Base-by-base conservation (phyloP, 2,113 vertebrate species). In the Clinocottus analis region DNA sequence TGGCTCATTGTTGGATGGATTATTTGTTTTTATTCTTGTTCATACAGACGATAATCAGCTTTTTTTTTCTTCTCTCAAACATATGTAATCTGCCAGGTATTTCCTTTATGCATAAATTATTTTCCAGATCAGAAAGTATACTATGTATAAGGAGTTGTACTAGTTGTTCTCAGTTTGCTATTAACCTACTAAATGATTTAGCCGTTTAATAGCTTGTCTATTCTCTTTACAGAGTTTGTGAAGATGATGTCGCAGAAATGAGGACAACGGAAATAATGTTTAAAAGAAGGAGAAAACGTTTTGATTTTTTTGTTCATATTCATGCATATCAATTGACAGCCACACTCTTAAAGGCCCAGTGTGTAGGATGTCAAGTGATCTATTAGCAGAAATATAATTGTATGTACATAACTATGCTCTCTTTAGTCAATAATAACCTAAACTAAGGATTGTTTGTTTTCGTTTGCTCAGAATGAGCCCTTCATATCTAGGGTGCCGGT, bases 171-270 rank as follows among this genome's bases (percentile, higher is more conserved):
- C 7, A 55, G n/a, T 70, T 61, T 66, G 3, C 7, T 2, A 3
- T 6, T 0, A 55, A 27, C 3, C 19, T 21, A 1, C 19, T 23
- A 39, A 56, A 27, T 4, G 21, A 29, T 39, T 43, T 23, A 31
- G 5, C 41, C 81, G 6, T 84, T 60, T 10, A 17, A 12, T 55
- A 17, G 17, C 29, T 16, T 68, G 4, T 55, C 35, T 14, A 25
- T 75, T 85, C 17, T 88, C 43, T 72, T 86, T 45, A 12, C 89
- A 95, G 94, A 95, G 77, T 95, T 95, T 91, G 94, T 95, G 77
- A 93, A 84, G 80, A 95, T 95, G 94, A 95, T 95, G 94, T 94
- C 94, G 10, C 37, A 84, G 85, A 87, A 92, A 73, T 92, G 66
- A 92, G 51, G 78, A 75, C 60, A 27, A 2, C 51, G 43, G 13